Conservation (phyloP, 2,113 vertebrate genomes). For the Nymphicus hollandicus region DNA sequence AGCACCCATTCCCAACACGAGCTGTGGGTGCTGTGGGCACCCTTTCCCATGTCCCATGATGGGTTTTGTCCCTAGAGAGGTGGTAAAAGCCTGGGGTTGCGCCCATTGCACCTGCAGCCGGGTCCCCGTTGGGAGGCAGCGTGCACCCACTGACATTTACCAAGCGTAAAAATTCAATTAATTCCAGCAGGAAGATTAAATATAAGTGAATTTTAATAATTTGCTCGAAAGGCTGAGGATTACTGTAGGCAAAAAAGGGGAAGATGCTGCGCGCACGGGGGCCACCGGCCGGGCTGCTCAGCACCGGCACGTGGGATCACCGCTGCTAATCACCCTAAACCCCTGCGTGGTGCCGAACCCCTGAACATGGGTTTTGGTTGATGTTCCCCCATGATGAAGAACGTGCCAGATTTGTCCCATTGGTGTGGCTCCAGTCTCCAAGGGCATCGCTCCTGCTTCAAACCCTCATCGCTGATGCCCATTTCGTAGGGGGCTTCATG, state of each 20-base stretch:
- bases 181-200: constrained; percentile 89
- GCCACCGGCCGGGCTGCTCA: background rate
- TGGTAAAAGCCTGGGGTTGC: background rate
- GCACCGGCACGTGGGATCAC: background rate
- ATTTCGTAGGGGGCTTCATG: accelerated
- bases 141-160: constrained; percentile 82
- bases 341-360: accelerated
- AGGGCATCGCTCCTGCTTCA: background rate
- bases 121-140: constrained; percentile 56
- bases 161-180: constrained; percentile 88
- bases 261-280: background rate
- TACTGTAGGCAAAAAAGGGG: constrained; percentile 70
- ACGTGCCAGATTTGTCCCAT: background rate
- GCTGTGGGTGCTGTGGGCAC: background rate
- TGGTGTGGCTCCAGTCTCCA: background rate
- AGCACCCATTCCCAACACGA: accelerated
- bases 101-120: background rate
- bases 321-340: constrained; percentile 11
- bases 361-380: background rate
- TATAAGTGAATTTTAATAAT: constrained; percentile 90
- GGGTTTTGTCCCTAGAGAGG: background rate
- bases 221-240: constrained; percentile 81
- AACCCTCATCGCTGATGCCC: background rate
- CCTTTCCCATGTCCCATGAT: background rate
- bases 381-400: background rate